Evolutionary conservation across 2,113 vertebrate species (phyloP).

Genomic region (Paramisgurnus dabryanus): DNA sequence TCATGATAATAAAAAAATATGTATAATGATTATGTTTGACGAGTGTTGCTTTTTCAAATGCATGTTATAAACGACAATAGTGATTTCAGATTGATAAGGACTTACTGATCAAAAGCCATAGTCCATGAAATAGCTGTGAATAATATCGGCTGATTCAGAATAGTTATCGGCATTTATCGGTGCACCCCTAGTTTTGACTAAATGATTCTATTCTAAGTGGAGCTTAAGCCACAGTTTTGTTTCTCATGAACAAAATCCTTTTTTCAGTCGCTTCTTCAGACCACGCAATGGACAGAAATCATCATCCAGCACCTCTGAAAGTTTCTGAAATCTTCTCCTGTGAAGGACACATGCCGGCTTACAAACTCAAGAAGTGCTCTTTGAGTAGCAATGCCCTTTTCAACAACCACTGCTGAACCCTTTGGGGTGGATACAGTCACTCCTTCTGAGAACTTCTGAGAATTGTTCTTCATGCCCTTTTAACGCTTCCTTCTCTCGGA

Average conservation of each 20-base stretch:
- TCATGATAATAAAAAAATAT: no score
- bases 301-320: constrained; percentile 29
- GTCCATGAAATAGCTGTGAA: no score
- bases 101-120: no score
- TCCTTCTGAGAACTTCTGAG: constrained; percentile 27
- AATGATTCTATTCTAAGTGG: background rate
- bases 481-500: constrained; percentile 33
- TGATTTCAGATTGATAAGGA: no score
- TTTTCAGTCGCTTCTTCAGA: constrained; percentile 9
- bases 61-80: no score
- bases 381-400: constrained; percentile 32
- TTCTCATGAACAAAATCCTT: background rate
- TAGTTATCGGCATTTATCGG: no score
- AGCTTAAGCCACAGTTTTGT: background rate
- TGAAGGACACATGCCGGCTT: constrained; percentile 43
- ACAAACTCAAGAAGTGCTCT: constrained; percentile 34
- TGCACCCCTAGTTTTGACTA: no score
- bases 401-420: constrained; percentile 37
- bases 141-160: no score
- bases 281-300: constrained; percentile 18
- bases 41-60: no score
- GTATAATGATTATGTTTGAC: no score
- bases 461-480: constrained; percentile 13
- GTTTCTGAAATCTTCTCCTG: constrained; percentile 36
- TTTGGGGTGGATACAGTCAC: constrained; percentile 3